Conservation (phyloP, 1,140 invertebrate species). For the Meteorus sp. region DNA sequence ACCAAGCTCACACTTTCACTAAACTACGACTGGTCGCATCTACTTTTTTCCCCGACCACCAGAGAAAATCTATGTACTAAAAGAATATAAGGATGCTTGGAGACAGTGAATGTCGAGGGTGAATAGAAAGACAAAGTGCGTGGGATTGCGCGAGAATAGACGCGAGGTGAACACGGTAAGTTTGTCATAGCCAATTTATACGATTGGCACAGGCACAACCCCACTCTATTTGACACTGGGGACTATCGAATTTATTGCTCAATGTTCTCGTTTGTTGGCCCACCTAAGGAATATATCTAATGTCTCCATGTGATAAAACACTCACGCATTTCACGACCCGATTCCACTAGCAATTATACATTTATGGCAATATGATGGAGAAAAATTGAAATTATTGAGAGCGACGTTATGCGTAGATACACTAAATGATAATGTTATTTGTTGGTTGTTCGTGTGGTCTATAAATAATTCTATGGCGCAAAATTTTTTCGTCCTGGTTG, state of each 20-base stretch:
- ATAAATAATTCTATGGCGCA: not conserved
- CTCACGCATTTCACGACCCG: not conserved
- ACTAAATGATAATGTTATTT: no score
- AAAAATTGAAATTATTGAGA: no score
- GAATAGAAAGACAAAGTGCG: not conserved
- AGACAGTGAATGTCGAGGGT: slow-evolving; percentile 4
- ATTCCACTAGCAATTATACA: not conserved
- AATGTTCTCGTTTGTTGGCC: slow-evolving; percentile 35
- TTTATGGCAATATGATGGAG: not conserved
- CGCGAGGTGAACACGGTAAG: slow-evolving; percentile 44
- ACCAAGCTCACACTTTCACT: slow-evolving; percentile 11
- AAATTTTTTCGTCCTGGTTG: not conserved
- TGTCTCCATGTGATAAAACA: slow-evolving; percentile 1
- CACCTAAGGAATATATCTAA: slow-evolving; percentile 10
- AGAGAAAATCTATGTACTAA: slow-evolving; percentile 41
- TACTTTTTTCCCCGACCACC: slow-evolving; percentile 22
- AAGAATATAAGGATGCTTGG: no score
- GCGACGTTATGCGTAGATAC: no score
- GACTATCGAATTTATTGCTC: slow-evolving; percentile 55
- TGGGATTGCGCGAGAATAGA: not conserved
- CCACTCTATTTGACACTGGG: slow-evolving; percentile 54
- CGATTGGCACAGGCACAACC: slow-evolving; percentile 47
- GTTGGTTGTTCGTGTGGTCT: no score
- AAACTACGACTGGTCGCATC: slow-evolving; percentile 13
- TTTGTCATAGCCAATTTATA: slow-evolving; percentile 61